A percentile compares a stretch with the other conserved stretches of the same genome.
These are phyloP conservation scores for Lasiommata megera DNA, from an alignment of 2,888 invertebrate species.

Conservation along the genomic window DNA sequence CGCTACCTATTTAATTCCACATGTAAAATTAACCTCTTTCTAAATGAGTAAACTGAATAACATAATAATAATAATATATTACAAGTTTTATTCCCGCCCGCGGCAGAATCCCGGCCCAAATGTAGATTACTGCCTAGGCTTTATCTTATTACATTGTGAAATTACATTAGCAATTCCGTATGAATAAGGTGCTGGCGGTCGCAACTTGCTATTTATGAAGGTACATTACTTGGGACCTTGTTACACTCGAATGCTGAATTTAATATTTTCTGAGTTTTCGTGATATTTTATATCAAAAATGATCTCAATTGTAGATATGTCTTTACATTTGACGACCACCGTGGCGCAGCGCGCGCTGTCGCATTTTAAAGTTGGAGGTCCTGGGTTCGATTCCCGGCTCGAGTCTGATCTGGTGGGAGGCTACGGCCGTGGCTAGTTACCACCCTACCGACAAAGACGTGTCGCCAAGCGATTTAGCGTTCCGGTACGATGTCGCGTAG, in stretches of 20 bases:
- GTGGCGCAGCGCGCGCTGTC: too few relatives aligned
- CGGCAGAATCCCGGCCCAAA: slow-evolving; percentile 12
- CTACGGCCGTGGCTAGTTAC: too few relatives aligned
- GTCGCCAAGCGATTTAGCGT: too few relatives aligned
- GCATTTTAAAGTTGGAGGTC: too few relatives aligned
- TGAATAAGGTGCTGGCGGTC: slow-evolving; percentile 28
- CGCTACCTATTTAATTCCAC: background rate
- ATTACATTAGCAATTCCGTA: slow-evolving; percentile 37
- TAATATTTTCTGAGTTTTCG: background rate
- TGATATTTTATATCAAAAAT: background rate
- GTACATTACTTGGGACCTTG: slow-evolving; percentile 2
- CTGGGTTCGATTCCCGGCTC: too few relatives aligned
- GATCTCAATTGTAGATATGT: too few relatives aligned
- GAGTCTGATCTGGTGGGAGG: too few relatives aligned
- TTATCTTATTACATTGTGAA: slow-evolving; percentile 33
- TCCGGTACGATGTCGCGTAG: too few relatives aligned
- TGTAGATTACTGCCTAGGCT: slow-evolving; percentile 25
- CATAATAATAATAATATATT: slow-evolving; percentile 9
- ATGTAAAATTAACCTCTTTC: background rate
- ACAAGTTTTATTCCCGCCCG: slow-evolving; percentile 7
- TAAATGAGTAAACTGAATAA: slow-evolving; percentile 1
- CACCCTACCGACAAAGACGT: too few relatives aligned
- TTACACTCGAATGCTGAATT: background rate
- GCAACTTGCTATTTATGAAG: slow-evolving; percentile 13
- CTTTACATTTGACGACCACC: too few relatives aligned